A percentile compares a stretch with the other conserved stretches of the same genome.
Conservation (phyloP, 2,888 invertebrate species). For the Caenorhabditis panamensis region DNA sequence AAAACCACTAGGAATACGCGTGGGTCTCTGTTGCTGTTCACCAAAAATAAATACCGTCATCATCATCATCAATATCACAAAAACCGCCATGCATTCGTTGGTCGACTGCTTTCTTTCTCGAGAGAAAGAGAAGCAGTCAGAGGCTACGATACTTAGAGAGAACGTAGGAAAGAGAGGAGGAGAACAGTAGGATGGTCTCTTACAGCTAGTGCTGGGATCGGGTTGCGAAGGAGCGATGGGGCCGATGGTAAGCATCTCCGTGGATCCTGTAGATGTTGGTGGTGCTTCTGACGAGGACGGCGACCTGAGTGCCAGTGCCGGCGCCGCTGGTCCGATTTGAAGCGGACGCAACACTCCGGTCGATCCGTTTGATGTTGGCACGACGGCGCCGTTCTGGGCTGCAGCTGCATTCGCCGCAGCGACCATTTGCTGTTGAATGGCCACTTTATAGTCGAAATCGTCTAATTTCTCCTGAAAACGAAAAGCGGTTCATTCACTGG, state of each 20-base stretch:
- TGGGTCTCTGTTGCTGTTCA: slow-evolving; percentile 3
- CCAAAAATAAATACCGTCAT: slow-evolving; percentile 12
- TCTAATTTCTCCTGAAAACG: slow-evolving; percentile 55
- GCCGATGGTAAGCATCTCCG: slow-evolving; percentile 25
- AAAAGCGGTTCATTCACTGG: slow-evolving; percentile 52
- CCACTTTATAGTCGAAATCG: slow-evolving; percentile 58
- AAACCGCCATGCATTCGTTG: slow-evolving; percentile 26
- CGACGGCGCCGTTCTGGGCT: neutral
- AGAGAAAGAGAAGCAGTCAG: neutral
- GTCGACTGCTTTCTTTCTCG: neutral
- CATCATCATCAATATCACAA: slow-evolving; percentile 28
- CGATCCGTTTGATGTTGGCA: neutral
- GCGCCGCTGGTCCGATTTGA: slow-evolving; percentile 20
- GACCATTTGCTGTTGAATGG: slow-evolving; percentile 48
- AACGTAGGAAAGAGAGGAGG: slow-evolving; percentile 16
- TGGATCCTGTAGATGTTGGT: neutral
- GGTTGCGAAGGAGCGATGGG: slow-evolving; percentile 35
- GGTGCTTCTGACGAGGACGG: slow-evolving; percentile 10
- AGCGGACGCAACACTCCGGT: slow-evolving; percentile 29
- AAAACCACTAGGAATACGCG: slow-evolving; percentile 6
- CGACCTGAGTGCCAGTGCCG: slow-evolving; percentile 5
- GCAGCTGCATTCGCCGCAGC: slow-evolving; percentile 21
- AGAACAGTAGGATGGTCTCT: slow-evolving; percentile 24
- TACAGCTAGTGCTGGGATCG: slow-evolving; percentile 57
- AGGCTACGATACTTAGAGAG: slow-evolving; percentile 21